Percentiles rank a stretch among this genome's conserved stretches.
phyloP scores from a whole-genome alignment of 2,888 invertebrate species.

The Papilio gigon region DNA sequence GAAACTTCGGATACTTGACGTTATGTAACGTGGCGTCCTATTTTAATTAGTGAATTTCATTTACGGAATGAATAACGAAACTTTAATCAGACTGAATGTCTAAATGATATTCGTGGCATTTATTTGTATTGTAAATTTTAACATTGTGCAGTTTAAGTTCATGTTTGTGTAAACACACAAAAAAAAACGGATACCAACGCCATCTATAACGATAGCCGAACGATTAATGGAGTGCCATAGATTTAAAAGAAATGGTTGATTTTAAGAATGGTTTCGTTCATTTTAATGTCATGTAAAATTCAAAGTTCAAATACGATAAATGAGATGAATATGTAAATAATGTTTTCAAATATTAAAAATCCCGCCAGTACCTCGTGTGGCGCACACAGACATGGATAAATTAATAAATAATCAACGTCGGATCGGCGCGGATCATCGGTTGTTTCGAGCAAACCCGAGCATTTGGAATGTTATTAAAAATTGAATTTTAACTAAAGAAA shows the following conservation, averaged over 20 bases:
- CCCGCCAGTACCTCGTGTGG: neutral
- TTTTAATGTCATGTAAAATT: neutral
- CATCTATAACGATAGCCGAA: no score
- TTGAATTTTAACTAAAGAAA: constrained; percentile 39
- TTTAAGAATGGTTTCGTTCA: neutral
- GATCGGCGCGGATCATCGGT: constrained; percentile 36
- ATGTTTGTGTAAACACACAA: no score
- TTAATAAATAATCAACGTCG: constrained; percentile 42
- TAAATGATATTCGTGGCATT: neutral
- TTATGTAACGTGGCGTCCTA: neutral
- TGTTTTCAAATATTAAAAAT: neutral
- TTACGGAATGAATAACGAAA: neutral
- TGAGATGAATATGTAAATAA: neutral
- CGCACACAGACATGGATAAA: constrained; percentile 37
- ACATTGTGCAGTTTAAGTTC: no score
- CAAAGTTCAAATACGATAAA: neutral
- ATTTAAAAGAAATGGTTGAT: neutral
- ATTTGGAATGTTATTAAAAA: constrained; percentile 36
- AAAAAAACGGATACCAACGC: no score
- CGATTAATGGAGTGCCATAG: no score
- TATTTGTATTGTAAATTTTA: no score
- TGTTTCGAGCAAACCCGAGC: constrained; percentile 23
- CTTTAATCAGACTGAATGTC: neutral
- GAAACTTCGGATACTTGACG: neutral
- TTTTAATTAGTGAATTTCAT: constrained; percentile 12